These are phyloP conservation scores for Lampropteryx suffumata DNA, from an alignment of 2,888 invertebrate species.

Conservation along the genomic window DNA sequence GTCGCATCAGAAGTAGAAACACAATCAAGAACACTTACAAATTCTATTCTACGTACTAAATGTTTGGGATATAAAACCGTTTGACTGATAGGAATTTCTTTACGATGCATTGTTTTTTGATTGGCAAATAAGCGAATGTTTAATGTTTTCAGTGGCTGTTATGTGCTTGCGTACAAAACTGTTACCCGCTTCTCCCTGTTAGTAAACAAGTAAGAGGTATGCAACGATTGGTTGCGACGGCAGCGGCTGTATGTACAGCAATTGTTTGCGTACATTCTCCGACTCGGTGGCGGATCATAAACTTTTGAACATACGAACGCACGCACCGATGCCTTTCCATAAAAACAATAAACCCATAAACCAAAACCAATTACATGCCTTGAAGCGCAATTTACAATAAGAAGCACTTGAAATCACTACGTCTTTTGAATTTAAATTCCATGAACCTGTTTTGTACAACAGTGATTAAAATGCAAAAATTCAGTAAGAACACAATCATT, in stretches of 20 bases:
- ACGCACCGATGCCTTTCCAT: conserved; percentile 55
- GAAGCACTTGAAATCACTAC: conserved; percentile 35
- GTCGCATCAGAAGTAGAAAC: conserved; percentile 6
- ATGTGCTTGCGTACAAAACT: conserved; percentile 25
- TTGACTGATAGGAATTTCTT: conserved; percentile 23
- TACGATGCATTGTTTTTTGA: conserved; percentile 33
- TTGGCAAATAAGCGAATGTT: conserved; percentile 30
- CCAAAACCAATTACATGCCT: conserved; percentile 74
- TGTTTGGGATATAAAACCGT: conserved; percentile 21
- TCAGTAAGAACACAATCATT: conserved; percentile 29
- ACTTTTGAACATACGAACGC: conserved; percentile 41
- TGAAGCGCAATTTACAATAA: conserved; percentile 48
- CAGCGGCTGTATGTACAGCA: conserved; percentile 20
- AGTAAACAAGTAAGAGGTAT: conserved; percentile 32
- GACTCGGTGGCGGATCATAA: conserved; percentile 51
- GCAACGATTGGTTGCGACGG: conserved; percentile 34
- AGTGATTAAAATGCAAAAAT: conserved; percentile 37
- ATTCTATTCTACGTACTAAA: conserved; percentile 11
- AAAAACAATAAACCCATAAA: conserved; percentile 66
- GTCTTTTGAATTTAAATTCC: conserved; percentile 32
- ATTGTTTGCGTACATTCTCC: conserved; percentile 46
- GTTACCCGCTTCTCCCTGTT: conserved; percentile 29
- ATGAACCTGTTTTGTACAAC: conserved; percentile 21
- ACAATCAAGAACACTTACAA: conserved; percentile 11
- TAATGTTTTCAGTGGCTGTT: conserved; percentile 30